Conservation (phyloP, 2,113 vertebrate genomes). For the Tyrannus savana region DNA sequence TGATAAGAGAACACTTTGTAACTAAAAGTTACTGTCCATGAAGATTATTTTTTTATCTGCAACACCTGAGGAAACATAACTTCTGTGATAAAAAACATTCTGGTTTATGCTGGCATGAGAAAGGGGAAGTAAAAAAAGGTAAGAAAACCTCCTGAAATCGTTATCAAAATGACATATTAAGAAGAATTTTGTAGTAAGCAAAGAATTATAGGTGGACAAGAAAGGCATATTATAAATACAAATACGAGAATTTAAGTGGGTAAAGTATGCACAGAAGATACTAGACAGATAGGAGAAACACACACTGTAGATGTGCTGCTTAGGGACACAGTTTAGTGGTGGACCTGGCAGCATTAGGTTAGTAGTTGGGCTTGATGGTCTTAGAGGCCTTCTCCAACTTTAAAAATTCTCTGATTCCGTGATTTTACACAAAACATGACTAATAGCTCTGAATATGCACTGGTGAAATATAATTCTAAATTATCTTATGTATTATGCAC, state of each 20-base stretch:
- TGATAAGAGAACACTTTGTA: neutral
- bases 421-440: neutral
- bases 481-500: neutral
- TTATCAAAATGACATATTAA: neutral
- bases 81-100: neutral
- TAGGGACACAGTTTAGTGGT: neutral
- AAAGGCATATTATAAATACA: neutral
- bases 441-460: neutral
- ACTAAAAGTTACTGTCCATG: neutral
- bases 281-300: neutral
- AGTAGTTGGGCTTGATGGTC: neutral
- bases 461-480: too few relatives aligned
- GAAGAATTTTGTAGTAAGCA: neutral
- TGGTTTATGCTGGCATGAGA: neutral
- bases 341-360: neutral
- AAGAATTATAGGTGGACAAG: neutral
- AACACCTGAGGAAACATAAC: neutral
- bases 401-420: neutral
- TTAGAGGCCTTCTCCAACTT: neutral
- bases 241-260: neutral
- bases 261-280: neutral
- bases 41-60: neutral
- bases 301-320: neutral
- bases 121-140: neutral
- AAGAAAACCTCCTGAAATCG: neutral